Evolutionary conservation across 2,797 vertebrate genomes (phyloP), one percentile per base, ranked within the genome.

Genomic region (Momotus momota): DNA sequence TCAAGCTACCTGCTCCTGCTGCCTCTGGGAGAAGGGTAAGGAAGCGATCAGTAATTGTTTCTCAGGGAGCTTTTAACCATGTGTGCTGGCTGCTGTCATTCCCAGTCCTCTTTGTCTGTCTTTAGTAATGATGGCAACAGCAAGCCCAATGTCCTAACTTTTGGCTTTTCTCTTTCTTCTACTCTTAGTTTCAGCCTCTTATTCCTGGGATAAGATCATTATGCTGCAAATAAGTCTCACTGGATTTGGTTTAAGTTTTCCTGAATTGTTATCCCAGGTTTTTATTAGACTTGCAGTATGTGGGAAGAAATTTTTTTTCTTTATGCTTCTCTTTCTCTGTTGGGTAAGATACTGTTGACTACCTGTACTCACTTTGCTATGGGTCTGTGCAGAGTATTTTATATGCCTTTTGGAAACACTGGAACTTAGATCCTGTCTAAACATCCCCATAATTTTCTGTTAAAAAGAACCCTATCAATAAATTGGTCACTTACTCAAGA

Each of bases 211-310:
- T 45, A 86, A 15, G n/a, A n/a, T 17, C 8, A 45, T 60, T 52
- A n/a, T 0, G 1, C 20, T 52, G 45, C 38, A 81, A 57, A 38
- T 33, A 81, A 21, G 0, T 23, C 38, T 74, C 1, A 0, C 4
- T 45, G 29, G 4, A 4, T 83, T 77, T 49, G 33, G 23, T 26
- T 91, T 46, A 31, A 43, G 6, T 13, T 84, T 89, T 93, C 14
- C 14, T 43, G 33, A 55, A 40, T 58, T 69, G 48, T 41, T 41
- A 79, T 35, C 10, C 11, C 11, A 71, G 8, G 1, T 38, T 94
- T 93, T 77, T 41, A 19, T 55, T 51, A 48, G 33, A 45, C 5
- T 60, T 88, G 7, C 3, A n/a, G 41, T 35, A 12, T 43, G 12
- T 25, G n/a, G 22, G 12, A 81, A 45, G 25, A 40, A 13, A 7